A percentile compares a stretch with the other conserved stretches of the same genome.
These are phyloP conservation scores for Bucorvus abyssinicus DNA, from an alignment of 2,797 vertebrate genomes.

Conservation along the genomic window DNA sequence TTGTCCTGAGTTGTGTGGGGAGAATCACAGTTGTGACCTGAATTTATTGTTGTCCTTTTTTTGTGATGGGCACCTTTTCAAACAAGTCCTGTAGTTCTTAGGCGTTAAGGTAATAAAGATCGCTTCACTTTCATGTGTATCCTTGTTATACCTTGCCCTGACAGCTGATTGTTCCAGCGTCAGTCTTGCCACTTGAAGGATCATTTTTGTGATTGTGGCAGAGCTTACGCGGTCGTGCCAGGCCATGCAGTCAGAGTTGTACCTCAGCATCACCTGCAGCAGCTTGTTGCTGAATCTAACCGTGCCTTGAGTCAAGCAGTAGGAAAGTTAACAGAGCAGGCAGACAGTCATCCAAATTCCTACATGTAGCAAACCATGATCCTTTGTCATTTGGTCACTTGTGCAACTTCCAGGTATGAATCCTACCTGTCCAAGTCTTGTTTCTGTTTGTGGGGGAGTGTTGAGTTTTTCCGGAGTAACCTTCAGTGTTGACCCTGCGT, in stretches of 20 bases:
- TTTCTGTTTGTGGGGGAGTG: not conserved
- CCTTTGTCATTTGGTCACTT: not conserved
- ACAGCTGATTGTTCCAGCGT: not conserved
- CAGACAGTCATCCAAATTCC: not conserved
- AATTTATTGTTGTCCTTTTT: not conserved
- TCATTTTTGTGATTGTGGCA: not conserved
- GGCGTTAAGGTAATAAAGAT: not conserved
- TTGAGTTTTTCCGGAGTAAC: not conserved
- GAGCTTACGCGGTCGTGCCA: not conserved
- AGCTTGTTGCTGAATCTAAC: not conserved
- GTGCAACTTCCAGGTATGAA: not conserved
- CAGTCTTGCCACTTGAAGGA: rapidly evolving
- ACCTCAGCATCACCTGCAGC: not conserved
- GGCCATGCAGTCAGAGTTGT: not conserved
- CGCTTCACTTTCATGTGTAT: not conserved
- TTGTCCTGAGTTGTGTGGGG: not conserved
- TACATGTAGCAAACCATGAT: not conserved
- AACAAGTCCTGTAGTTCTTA: not conserved
- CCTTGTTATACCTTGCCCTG: not conserved
- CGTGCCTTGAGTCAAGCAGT: not conserved
- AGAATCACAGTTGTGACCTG: not conserved
- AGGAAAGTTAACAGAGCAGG: not conserved
- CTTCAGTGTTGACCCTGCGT: not conserved
- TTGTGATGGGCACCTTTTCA: not conserved
- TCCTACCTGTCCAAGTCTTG: not conserved